Evolutionary conservation across 2,888 invertebrate genomes (phyloP).

Genomic region (Drosophila putrida): DNA sequence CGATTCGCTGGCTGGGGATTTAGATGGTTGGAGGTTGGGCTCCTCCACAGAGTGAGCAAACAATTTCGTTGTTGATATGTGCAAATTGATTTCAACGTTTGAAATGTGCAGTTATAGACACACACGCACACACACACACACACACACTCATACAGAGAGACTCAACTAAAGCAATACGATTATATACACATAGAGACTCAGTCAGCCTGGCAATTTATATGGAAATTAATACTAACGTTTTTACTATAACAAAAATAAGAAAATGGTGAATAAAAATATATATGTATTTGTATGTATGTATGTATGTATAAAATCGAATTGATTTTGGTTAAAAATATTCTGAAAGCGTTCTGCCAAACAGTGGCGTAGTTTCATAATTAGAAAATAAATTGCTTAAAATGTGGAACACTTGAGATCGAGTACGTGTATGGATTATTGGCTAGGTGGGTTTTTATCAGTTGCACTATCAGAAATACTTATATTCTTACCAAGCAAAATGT

Average conservation of each 20-base stretch:
- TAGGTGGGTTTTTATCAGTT: too few relatives aligned
- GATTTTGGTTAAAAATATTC: slow-evolving; percentile 61
- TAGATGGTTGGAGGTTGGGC: slow-evolving; percentile 20
- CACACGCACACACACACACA: slow-evolving; percentile 9
- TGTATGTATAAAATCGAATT: slow-evolving; percentile 48
- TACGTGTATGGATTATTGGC: too few relatives aligned
- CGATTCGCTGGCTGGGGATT: slow-evolving; percentile 49
- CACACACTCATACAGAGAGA: neutral
- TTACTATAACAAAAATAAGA: slow-evolving; percentile 49
- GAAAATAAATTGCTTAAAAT: neutral
- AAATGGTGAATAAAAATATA: slow-evolving; percentile 12
- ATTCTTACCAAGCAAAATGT: too few relatives aligned
- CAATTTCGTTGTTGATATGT: slow-evolving; percentile 81
- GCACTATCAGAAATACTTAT: too few relatives aligned
- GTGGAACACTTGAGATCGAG: neutral
- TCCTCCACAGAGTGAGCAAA: slow-evolving; percentile 71
- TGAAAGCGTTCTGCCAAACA: slow-evolving; percentile 32
- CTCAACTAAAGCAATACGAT: slow-evolving; percentile 42
- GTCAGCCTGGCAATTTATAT: slow-evolving; percentile 69
- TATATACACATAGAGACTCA: slow-evolving; percentile 30
- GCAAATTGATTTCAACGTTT: slow-evolving; percentile 79
- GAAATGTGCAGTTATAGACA: slow-evolving; percentile 74
- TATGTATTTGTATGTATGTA: slow-evolving; percentile 2
- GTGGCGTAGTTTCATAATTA: slow-evolving; percentile 39
- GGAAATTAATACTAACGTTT: slow-evolving; percentile 77